A percentile compares a stretch with the other conserved stretches of the same genome.
These are phyloP conservation scores for Todiramphus saurophagus DNA, from an alignment of 2,113 vertebrate species.

Conservation along the genomic window DNA sequence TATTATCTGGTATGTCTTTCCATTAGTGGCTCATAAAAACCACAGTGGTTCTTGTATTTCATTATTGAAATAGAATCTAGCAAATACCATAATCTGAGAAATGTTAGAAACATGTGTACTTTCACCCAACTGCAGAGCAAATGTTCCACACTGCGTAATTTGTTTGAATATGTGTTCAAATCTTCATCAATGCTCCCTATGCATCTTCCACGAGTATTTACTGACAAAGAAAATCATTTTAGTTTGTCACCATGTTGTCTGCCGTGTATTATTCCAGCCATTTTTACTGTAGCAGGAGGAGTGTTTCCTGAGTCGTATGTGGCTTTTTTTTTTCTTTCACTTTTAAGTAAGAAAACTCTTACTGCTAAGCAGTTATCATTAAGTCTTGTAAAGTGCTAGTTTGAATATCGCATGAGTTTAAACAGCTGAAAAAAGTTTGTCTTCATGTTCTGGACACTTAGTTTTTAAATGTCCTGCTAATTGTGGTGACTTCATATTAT, in stretches of 20 bases:
- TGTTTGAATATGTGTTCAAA: neutral
- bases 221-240: neutral
- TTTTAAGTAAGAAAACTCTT: neutral
- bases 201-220: neutral
- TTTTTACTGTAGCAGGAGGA: neutral
- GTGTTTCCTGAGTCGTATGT: neutral
- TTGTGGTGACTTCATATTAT: neutral
- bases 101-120: neutral
- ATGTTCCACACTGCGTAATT: neutral
- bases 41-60: neutral
- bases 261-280: neutral
- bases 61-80: neutral
- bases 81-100: neutral
- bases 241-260: neutral
- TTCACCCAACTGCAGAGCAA: neutral
- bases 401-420: neutral
- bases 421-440: neutral
- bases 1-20: neutral
- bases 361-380: neutral
- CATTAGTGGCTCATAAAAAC: neutral
- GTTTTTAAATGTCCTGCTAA: neutral
- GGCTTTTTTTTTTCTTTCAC: accelerated
- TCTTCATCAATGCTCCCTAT: neutral
- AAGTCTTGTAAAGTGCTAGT: neutral
- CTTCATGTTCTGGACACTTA: neutral